Evolutionary conservation across 2,113 vertebrate genomes (phyloP).

Genomic region (Channa argus): DNA sequence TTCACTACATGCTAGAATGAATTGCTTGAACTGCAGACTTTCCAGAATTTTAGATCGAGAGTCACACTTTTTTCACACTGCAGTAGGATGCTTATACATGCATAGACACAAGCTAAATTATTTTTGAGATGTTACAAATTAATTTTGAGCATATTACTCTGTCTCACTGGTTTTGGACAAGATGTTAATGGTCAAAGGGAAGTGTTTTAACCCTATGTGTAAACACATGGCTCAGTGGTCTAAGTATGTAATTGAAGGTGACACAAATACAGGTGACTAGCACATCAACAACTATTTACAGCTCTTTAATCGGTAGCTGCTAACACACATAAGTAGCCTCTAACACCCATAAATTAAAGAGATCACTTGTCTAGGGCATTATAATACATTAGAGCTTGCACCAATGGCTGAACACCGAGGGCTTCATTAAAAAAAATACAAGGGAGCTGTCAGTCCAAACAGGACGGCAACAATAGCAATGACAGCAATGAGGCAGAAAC

Average conservation of each 20-base stretch:
- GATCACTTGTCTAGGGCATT: slow-evolving; percentile 43
- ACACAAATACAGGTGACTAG: slow-evolving; percentile 36
- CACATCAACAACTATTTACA: slow-evolving; percentile 45
- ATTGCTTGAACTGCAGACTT: too few species aligned
- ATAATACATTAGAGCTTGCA: slow-evolving; percentile 32
- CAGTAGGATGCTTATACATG: too few species aligned
- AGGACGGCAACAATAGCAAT: slow-evolving; percentile 35
- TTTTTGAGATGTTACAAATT: not conserved
- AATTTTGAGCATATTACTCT: not conserved
- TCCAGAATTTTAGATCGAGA: too few species aligned
- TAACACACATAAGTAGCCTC: slow-evolving; percentile 17
- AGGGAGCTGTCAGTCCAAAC: slow-evolving; percentile 32
- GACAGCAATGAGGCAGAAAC: slow-evolving; percentile 60
- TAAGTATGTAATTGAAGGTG: slow-evolving; percentile 68
- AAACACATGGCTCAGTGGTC: slow-evolving; percentile 46
- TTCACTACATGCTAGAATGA: too few species aligned
- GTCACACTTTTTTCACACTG: too few species aligned
- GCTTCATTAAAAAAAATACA: slow-evolving; percentile 16
- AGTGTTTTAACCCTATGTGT: not conserved
- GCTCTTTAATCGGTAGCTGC: slow-evolving; percentile 36
- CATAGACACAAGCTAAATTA: not conserved
- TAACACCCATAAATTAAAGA: slow-evolving; percentile 28
- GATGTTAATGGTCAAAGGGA: not conserved
- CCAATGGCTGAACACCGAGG: not conserved
- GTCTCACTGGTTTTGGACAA: not conserved